phyloP scores from a whole-genome alignment of 53 echinoderm and acorn worm genomes.

The Hippasteria phrygiana region DNA sequence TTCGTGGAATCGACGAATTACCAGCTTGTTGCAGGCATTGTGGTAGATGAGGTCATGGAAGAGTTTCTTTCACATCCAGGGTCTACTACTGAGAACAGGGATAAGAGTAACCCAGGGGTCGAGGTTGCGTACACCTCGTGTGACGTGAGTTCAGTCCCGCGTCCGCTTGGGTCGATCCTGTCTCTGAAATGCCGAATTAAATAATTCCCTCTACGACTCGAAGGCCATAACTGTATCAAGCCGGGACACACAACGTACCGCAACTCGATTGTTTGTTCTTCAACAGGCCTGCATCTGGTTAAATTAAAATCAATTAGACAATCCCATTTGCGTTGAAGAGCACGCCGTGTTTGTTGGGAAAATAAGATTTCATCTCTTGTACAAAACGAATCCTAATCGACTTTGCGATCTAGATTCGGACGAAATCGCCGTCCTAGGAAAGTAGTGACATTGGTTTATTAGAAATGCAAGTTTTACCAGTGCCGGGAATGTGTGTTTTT shows the following conservation, averaged over 20 bases:
- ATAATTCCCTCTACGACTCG: conserved; percentile 1
- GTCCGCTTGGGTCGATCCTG: neutral
- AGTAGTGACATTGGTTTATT: too few relatives aligned
- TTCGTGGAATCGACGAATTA: too few relatives aligned
- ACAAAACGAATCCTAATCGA: neutral
- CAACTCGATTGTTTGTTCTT: neutral
- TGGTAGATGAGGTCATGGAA: too few relatives aligned
- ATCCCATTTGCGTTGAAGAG: neutral
- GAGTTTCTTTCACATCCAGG: too few relatives aligned
- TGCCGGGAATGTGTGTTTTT: too few relatives aligned
- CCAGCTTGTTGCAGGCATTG: too few relatives aligned
- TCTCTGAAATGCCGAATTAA: conserved; percentile 35
- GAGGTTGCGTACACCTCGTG: too few relatives aligned
- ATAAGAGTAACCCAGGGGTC: too few relatives aligned
- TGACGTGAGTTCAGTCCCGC: neutral
- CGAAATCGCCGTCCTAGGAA: too few relatives aligned
- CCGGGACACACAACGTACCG: neutral
- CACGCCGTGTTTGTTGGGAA: neutral
- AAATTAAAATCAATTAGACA: conserved; percentile 6
- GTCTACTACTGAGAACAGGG: too few relatives aligned
- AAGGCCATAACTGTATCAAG: conserved; percentile 41
- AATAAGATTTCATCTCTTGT: neutral
- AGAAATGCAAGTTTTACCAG: too few relatives aligned
- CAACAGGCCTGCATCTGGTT: conserved; percentile 15
- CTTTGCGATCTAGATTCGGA: neutral